Evolutionary conservation across 2,113 vertebrate genomes (phyloP), one percentile per base, ranked within the genome.

Genomic region (Erythrocercus mccallii): DNA sequence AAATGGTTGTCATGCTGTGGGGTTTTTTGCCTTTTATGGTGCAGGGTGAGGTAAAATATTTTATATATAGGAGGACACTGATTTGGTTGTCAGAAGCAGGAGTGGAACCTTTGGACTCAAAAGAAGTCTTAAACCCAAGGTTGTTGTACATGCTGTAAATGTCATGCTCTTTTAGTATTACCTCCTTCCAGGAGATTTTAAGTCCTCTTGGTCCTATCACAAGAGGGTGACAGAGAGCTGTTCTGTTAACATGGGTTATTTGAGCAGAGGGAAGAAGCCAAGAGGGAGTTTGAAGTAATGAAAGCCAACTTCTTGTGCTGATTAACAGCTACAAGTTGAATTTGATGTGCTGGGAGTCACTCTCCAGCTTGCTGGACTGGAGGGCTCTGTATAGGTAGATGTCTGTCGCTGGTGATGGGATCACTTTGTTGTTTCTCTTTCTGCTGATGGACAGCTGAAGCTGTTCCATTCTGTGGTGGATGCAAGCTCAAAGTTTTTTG

Each of bases 141-240:
- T 10, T 76, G 28, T 70, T 24, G 9, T 70, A 51, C 0, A 2
- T 77, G 47, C 31, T 9, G 13, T 77, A 68, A 64, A 54, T 51
- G 40, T 44, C 60, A 4, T 4, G 11, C 19, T 84, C 31, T 84
- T 44, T 45, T 33, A 62, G 18, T 50, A 38, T 24, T 81, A 2
- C 72, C 51, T 90, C 27, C 60, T 68, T 81, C 27, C 42, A 66
- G 44, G 42, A 88, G 80, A 38, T 40, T 61, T 86, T 48, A 81
- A 83, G 60, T 68, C 65, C 56, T 64, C 22, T 81, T 94, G 48
- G 44, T 95, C 72, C 69, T 81, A 95, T 95, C 95, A 92, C 95
- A 93, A 96, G 94, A 96, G 95, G 96, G 96, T 76, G 95, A 84
- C 92, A 96, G 88, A 97, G 95, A 97, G 95, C 94, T 78, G 42